These are phyloP conservation scores for Liposcelis brunnea DNA, from an alignment of 2,888 invertebrate genomes.

Conservation along the genomic window DNA sequence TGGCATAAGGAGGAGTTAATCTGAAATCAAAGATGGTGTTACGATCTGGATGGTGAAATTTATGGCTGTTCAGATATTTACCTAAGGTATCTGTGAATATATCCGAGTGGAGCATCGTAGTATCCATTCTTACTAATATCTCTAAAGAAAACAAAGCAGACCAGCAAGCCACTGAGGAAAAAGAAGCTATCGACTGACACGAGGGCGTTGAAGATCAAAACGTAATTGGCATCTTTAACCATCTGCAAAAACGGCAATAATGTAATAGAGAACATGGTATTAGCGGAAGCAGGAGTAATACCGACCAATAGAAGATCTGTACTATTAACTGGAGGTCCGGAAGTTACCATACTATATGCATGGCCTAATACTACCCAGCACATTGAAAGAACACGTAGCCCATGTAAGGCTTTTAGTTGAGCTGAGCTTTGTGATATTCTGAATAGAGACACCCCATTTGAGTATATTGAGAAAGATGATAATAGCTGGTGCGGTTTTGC, in stretches of 20 bases:
- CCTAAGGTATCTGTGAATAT: conserved; percentile 30
- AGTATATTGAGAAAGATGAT: neutral
- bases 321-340: too few relatives aligned
- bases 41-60: neutral
- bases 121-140: neutral
- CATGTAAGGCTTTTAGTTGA: neutral
- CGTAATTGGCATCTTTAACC: neutral
- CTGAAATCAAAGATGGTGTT: conserved; percentile 21
- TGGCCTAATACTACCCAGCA: neutral
- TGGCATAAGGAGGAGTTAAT: conserved; percentile 33
- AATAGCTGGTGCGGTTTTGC: neutral
- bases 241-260: neutral
- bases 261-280: too few relatives aligned
- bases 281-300: neutral
- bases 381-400: neutral
- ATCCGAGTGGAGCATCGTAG: conserved; percentile 26
- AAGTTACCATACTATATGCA: neutral
- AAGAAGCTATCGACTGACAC: neutral
- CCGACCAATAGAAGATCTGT: too few relatives aligned
- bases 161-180: neutral
- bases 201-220: neutral
- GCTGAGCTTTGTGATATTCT: neutral
- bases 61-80: conserved; percentile 17
- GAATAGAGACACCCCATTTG: neutral
- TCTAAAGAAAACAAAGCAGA: neutral